Base-by-base conservation (phyloP, 2,797 vertebrate species). In the Varecia variegata region DNA sequence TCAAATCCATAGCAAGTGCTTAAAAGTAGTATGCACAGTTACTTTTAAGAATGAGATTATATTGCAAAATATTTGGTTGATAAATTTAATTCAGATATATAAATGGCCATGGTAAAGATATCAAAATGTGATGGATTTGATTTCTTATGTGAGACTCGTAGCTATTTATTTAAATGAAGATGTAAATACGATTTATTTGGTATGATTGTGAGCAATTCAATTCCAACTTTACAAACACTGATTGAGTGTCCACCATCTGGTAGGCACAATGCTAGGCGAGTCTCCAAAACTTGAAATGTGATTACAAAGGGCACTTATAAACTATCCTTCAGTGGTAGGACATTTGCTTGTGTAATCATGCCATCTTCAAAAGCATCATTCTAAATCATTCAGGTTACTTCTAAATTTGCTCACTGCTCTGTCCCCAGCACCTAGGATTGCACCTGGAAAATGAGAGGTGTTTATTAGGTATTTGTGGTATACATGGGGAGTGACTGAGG, bases 21-120 rank as follows among this genome's bases (percentile, higher is more conserved):
- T 92, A 90, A 83, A 95, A 23, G 32, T 70, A 85, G 25, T 40
- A 79, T 0, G 2, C 27, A 56, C 0, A 84, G 67, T 65, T 73
- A 58, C n/a, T 74, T 32, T 90, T 62, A 90, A 70, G 71, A 83
- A 67, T 56, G 60, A 88, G 25, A 74, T n/a, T 43, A 4, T 85
- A 52, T 85, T 96, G 93, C n/a, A 25, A 88, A 94, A 73, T 68
- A 77, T 38, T 45, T 90, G 45, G n/a, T 76, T 82, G 62, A 68
- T 32, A 58, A 65, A 86, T 92, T 80, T 91, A 95, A 86, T 67
- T 90, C 50, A 79, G 30, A 50, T 73, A 7, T 70, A 71, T 56
- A 88, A 85, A 76, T 54, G 35, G 70, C 47, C 62, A 90, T 58
- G 27, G 62, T 79, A 45, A 92, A 84, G 47, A 60, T 62, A 85